These are phyloP conservation scores for Heliconius erato DNA, from an alignment of 2,888 invertebrate genomes.

Conservation along the genomic window DNA sequence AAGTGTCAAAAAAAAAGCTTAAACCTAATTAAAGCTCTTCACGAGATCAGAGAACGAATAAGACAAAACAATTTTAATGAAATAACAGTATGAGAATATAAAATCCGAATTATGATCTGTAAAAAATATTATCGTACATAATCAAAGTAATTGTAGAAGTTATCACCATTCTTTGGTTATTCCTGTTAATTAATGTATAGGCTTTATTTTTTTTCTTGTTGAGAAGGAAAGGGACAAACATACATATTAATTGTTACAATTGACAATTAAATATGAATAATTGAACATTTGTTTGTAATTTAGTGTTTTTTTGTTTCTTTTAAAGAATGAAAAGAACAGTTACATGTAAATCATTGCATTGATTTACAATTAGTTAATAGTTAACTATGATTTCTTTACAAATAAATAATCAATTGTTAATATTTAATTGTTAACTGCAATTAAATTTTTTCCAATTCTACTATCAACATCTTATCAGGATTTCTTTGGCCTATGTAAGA, in stretches of 20 bases:
- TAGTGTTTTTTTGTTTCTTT: background rate
- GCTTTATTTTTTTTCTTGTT: no score
- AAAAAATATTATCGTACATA: background rate
- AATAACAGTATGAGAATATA: background rate
- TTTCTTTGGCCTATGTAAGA: slow-evolving; percentile 62
- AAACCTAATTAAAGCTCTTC: slow-evolving; percentile 7
- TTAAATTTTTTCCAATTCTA: background rate
- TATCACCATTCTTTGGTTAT: background rate
- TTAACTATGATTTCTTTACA: background rate
- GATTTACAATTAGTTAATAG: no score
- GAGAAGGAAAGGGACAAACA: no score
- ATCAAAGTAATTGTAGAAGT: background rate
- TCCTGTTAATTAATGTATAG: background rate
- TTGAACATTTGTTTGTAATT: no score
- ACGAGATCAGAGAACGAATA: background rate
- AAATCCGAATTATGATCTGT: background rate
- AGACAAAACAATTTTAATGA: background rate
- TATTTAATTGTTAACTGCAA: background rate
- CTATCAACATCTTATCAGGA: background rate
- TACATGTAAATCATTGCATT: no score
- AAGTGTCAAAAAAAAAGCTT: background rate
- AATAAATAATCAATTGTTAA: background rate
- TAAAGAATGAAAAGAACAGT: background rate
- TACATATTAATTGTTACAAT: no score
- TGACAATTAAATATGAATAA: no score